Evolutionary conservation across 2,113 vertebrate genomes (phyloP), one percentile per base, ranked within the genome.

Genomic region (Guaruba guarouba): DNA sequence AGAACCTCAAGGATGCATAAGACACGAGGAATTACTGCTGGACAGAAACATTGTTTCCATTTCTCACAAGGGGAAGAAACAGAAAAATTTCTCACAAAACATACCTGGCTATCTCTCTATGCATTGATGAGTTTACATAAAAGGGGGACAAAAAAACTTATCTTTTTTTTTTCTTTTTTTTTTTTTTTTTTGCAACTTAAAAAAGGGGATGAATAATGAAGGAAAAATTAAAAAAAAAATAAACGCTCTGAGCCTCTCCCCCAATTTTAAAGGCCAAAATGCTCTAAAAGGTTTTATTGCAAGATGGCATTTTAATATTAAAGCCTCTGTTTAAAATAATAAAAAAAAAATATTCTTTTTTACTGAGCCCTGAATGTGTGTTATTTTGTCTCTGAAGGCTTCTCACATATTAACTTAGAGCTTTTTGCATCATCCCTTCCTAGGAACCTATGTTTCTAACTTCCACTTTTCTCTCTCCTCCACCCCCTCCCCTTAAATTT

Each of bases 401-500:
- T 67, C 59, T 87, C 54, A 51, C 43, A 69, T 81, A 85, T 79
- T 83, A 90, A 88, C 33, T 92, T 62, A 44, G 41, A 87, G 20
- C 1, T 13, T 93, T 92, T 78, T 94, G 84, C 64, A 68, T 76
- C 89, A 95, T 96, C 66, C 25, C 55, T 90, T 92, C 71, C 41
- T 52, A 57, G 52, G 67, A 96, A 88, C 96, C 95, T 96, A 59
- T 71, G 81, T 92, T 94, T 81, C 97, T 95, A 94, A 97, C 95
- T 97, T 96, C 70, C 51, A 75, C 44, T 61, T 14, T 19, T 52
- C 49, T 76, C 76, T 77, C 27, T 22, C 52, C 35, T 29, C 14
- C 49, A 19, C 64, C 68, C 17, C 31, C 59, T 25, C 22, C 25
- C 31, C 79, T 86, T 93, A 95, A 96, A 97, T 97, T 96, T 96